Evolutionary conservation across 2,113 vertebrate species (phyloP), one percentile per base, ranked within the genome.

Genomic region (Willisornis vidua): DNA sequence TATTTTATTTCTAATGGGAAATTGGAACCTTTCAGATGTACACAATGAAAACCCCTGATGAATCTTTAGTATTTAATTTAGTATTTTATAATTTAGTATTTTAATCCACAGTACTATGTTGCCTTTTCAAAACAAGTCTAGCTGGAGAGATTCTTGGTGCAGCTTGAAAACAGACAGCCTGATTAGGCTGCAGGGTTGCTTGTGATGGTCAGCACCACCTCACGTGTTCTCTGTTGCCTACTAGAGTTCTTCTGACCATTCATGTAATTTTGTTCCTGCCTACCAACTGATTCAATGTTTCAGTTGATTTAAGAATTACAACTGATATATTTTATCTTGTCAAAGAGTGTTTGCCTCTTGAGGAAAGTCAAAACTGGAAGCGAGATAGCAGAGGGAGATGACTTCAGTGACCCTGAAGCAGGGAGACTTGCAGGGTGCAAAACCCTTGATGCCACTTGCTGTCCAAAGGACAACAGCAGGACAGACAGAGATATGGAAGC

Each of bases 271-370:
- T 91, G 25, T 45, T 71, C 65, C 62, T 52, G 25, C 18, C 24
- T 26, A 70, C 75, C 71, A 87, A 85, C 51, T 41, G 29, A 66
- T 57, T 6, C 31, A 1, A 31, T 59, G 45, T 74, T 94, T 93
- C 55, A 78, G 55, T 19, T 91, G 65, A 74, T 63, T 87, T 92
- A 80, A 79, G 75, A 80, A 81, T 68, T 67, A 80, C 23, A 84
- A 3, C 68, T 51, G 57, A 76, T 29, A 7, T 52, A 31, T 71
- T 89, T 63, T 61, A 62, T 75, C 79, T 39, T 65, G 76, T 55
- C 57, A 82, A 51, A 73, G 45, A 73, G 63, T 18, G 73, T 39
- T 48, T 88, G 17, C 24, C n/a, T 80, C 65, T 29, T 75, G 61
- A 87, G 28, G 16, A 61, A 68, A 67, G 48, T n/a, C 80, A 78